These are phyloP conservation scores for Teleiodes luculella DNA, from an alignment of 2,888 invertebrate species.

Conservation along the genomic window DNA sequence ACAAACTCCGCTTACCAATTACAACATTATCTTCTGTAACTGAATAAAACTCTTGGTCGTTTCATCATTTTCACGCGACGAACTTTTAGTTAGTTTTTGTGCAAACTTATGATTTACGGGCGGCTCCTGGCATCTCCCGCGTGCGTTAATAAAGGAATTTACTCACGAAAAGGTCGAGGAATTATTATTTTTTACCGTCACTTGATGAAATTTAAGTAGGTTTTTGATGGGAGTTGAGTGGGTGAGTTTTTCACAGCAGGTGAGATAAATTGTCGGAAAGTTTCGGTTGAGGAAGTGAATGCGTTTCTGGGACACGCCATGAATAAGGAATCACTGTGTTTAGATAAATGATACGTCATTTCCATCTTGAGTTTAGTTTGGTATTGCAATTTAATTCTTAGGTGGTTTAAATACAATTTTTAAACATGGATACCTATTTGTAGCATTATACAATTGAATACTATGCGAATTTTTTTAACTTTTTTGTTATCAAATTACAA, in stretches of 20 bases:
- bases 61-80: conserved; percentile 68
- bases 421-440: no score
- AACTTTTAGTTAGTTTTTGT: conserved; percentile 74
- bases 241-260: conserved; percentile 7
- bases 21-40: conserved; percentile 67
- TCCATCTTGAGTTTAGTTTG: no score
- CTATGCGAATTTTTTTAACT: no score
- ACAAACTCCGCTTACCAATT: conserved; percentile 48
- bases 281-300: background rate
- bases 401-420: no score
- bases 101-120: conserved; percentile 69
- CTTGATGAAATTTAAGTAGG: conserved; percentile 44
- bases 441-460: no score
- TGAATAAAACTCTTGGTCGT: conserved; percentile 65
- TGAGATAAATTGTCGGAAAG: conserved; percentile 4
- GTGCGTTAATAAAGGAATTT: conserved; percentile 62
- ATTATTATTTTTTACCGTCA: conserved; percentile 47
- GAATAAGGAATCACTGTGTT: background rate
- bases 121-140: conserved; percentile 36
- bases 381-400: no score
- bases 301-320: background rate
- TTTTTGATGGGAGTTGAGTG: conserved; percentile 17
- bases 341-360: no score
- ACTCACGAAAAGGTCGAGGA: conserved; percentile 49
- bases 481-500: no score